Percentiles rank a stretch among this genome's conserved stretches.
phyloP scores from a whole-genome alignment of 2,797 vertebrate species.

The Leptoclinus maculatus region DNA sequence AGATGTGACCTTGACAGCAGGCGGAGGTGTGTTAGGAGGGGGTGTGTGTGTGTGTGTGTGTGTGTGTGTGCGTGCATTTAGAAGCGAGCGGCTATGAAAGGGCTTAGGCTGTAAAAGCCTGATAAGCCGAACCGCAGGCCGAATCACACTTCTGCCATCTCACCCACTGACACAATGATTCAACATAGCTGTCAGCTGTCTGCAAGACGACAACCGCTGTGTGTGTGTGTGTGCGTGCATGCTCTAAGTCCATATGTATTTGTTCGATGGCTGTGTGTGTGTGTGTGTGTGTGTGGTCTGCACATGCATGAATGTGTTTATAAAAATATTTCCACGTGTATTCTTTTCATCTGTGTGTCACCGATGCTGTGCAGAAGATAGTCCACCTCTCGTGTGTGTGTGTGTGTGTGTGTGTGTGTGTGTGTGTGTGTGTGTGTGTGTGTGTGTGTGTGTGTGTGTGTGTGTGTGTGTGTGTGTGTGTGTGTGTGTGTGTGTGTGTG shows the following conservation, averaged over 20 bases:
- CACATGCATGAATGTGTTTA: neutral
- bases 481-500: neutral
- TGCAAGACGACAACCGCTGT: slow-evolving; percentile 9
- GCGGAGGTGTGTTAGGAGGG: slow-evolving; percentile 3
- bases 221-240: slow-evolving; percentile 11
- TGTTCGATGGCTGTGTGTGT: too few relatives aligned
- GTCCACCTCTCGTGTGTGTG: neutral
- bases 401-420: neutral
- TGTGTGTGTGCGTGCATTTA: slow-evolving; percentile 13
- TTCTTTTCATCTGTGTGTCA: neutral
- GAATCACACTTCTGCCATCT: slow-evolving; percentile 58
- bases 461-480: neutral
- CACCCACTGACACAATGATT: slow-evolving; percentile 69
- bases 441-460: neutral
- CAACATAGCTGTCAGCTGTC: slow-evolving; percentile 59
- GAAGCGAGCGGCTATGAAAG: slow-evolving; percentile 8
- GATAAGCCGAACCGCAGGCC: slow-evolving; percentile 68
- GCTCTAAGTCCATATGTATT: too few relatives aligned
- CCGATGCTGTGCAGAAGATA: slow-evolving; percentile 20
- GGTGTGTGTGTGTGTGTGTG: slow-evolving; percentile 6
- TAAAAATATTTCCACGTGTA: neutral
- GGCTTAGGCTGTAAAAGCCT: slow-evolving; percentile 52
- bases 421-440: too few relatives aligned
- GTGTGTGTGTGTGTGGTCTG: neutral
- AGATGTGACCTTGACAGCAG: slow-evolving; percentile 58